Evolutionary conservation across 2,113 vertebrate genomes (phyloP), one percentile per base, ranked within the genome.

Genomic region (Telmatochromis sp.): DNA sequence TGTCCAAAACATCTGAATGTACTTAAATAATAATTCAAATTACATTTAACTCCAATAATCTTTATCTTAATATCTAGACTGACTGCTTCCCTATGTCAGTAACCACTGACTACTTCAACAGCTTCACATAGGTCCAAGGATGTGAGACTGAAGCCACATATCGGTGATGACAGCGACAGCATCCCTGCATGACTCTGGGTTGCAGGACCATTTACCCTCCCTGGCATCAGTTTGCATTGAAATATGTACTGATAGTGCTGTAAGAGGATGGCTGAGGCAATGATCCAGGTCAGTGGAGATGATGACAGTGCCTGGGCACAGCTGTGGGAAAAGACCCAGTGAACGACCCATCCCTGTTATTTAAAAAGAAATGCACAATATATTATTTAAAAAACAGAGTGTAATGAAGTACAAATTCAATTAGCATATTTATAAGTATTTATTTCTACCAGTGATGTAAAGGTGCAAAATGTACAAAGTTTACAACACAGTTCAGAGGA

Each of bases 271-370:
- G 57, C 86, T 89, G 92, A 88, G 87, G 83, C 81, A 91, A 85
- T 84, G 87, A 95, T 95, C 85, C 92, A 93, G 94, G 92, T 96
- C 95, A 96, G 92, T 87, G 91, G 92, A 94, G 92, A 94, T 95
- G 93, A 94, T 85, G 87, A 92, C 68, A 82, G 80, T 58, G 91
- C 80, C 42, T 26, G 80, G 54, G 83, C 70, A 83, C 90, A 90
- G 93, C 90, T 89, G 90, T 89, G 87, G 91, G 91, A 91, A 91
- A 93, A 92, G 85, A 89, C 84, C 87, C 83, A 81, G 15, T 17
- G 19, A 45, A 90, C 73, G 55, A 80, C 19, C 7, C 73, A 70
- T 83, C 14, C 81, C 7, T 75, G 83, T 55, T 13, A 26, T 33
- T 86, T 73, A 78, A 73, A 73, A 88, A 65, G 79, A 12, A 79